These are phyloP conservation scores for Ptilorrhoa leucosticta DNA, from an alignment of 2,113 vertebrate species.

Conservation along the genomic window DNA sequence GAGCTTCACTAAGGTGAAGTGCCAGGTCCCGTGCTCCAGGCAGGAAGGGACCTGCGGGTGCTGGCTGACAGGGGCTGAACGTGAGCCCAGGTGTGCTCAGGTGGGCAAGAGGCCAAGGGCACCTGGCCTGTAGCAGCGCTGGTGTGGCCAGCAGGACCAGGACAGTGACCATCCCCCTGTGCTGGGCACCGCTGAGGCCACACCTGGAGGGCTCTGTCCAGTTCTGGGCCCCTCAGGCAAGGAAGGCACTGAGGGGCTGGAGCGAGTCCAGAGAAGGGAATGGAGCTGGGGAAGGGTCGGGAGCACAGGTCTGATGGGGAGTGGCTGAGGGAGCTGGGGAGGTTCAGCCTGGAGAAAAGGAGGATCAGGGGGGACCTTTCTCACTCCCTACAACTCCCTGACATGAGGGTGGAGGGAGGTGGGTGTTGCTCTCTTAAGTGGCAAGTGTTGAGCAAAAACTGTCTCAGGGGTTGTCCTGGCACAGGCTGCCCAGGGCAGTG, in stretches of 20 bases:
- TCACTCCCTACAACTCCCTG: too few relatives aligned
- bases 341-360: background rate
- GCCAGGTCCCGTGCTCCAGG: background rate
- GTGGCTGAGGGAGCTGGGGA: background rate
- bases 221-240: too few relatives aligned
- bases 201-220: background rate
- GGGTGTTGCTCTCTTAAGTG: background rate
- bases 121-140: fast-evolving
- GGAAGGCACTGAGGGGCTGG: background rate
- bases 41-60: too few relatives aligned
- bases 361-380: background rate
- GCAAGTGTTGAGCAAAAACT: fast-evolving
- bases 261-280: fast-evolving
- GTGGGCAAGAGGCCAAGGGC: background rate
- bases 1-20: fast-evolving
- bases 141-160: background rate
- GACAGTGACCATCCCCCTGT: background rate
- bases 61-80: too few relatives aligned
- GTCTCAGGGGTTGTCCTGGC: background rate
- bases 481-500: background rate
- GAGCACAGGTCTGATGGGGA: background rate
- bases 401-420: background rate
- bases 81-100: background rate
- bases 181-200: background rate
- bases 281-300: background rate